A percentile compares a stretch with the other conserved stretches of the same genome.
Evolutionary conservation across 2,113 vertebrate species (phyloP).

Genomic region (Neopipo cinnamomea): DNA sequence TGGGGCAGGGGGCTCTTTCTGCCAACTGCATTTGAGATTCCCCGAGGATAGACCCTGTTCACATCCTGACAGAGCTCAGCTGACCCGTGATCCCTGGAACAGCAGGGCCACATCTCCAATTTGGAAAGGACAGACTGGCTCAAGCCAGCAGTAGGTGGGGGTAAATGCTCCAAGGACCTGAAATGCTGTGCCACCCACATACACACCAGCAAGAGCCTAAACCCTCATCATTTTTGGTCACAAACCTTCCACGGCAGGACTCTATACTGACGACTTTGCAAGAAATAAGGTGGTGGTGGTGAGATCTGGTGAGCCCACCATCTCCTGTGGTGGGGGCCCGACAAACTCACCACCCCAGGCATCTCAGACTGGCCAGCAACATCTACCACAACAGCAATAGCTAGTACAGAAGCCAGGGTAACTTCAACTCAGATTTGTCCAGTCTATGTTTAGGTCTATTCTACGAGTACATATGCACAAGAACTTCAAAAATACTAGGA

Average conservation of each 20-base stretch:
- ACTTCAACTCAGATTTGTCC: constrained; percentile 70
- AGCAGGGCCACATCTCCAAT: neutral
- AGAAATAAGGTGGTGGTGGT: neutral
- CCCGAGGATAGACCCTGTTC: neutral
- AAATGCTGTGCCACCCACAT: constrained; percentile 47
- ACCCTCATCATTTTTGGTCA: constrained; percentile 72
- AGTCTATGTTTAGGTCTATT: constrained; percentile 70
- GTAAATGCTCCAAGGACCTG: constrained; percentile 7
- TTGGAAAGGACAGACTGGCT: constrained; percentile 5
- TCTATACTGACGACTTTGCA: constrained; percentile 48
- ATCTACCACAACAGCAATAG: constrained; percentile 72
- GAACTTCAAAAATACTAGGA: constrained; percentile 74
- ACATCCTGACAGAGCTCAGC: neutral
- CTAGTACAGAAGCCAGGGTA: constrained; percentile 68
- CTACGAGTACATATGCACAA: constrained; percentile 73
- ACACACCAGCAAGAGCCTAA: constrained; percentile 53
- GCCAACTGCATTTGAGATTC: neutral
- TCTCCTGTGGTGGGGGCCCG: neutral
- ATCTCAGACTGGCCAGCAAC: constrained; percentile 55
- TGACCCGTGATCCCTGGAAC: neutral
- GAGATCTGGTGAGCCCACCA: neutral
- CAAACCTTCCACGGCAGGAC: constrained; percentile 44
- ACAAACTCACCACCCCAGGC: neutral
- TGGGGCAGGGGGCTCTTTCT: constrained; percentile 10
- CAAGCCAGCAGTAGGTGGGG: neutral